Base-by-base conservation (phyloP, 2,113 vertebrate species). In the Condylura cristata region DNA sequence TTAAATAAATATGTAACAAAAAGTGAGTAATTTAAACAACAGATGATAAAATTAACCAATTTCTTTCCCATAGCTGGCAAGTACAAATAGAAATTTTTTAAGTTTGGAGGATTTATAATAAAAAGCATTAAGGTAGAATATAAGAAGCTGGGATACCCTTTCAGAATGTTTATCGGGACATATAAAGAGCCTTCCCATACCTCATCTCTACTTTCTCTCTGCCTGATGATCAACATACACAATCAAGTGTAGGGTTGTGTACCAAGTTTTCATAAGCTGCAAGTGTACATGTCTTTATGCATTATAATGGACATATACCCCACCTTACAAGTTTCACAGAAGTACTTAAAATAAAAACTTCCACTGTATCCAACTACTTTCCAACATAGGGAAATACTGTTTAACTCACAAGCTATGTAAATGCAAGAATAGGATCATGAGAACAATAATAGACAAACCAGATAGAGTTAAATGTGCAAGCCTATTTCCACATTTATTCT, bases 51-150 rank as follows among this genome's bases (percentile, higher is more conserved):
- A 60, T 68, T 30, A 71, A 53, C 17, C 32, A 92, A 84, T 34
- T 24, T 13, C 84, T 26, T 76, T 89, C 32, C 66, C 51, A 61
- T 20, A 53, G 41, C 26, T 81, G 17, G 6, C 0, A 91, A 76
- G 12, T 70, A 71, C 8, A 83, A 39, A n/a, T 0, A 41, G 53
- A 58, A 44, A 44, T 79, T 61, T 81, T 68, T 53, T 32, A 82
- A 84, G 56, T 84, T 63, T 66, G 78, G 22, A 90, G 83, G 70
- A 75, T 79, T 37, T 76, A 74, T 88, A 61, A 85, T 48, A 28
- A 83, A 74, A 90, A 20, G 48, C 12, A 82, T 44, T 63, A 66
- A 71, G 39, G 30, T 17, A 34, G 44, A 72, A 28, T 17, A 8
- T 30, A 51, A 74, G 71, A 51, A 94, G n/a, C 41, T n/a, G 32